phyloP scores from a whole-genome alignment of 2,888 invertebrate genomes.

The Biston betularia region DNA sequence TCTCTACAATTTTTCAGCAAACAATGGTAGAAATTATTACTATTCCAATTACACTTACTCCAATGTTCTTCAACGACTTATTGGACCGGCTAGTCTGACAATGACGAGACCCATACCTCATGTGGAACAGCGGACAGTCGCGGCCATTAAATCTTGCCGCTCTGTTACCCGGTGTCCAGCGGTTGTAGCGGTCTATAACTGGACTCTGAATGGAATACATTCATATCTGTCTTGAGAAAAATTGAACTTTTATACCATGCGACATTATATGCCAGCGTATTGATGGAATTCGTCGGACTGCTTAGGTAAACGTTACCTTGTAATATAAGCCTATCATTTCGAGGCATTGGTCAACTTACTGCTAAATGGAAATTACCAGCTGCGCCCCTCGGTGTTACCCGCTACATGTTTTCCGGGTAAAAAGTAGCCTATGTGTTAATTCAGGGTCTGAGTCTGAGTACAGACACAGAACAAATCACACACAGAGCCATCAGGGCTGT shows the following conservation, averaged over 20 bases:
- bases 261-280: constrained; percentile 35
- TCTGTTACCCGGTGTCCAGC: constrained; percentile 78
- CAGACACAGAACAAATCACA: too few species aligned
- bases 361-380: too few species aligned
- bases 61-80: constrained; percentile 30
- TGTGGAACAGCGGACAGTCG: constrained; percentile 73
- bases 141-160: constrained; percentile 84
- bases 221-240: constrained; percentile 75
- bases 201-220: constrained; percentile 81
- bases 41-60: too few species aligned
- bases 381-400: too few species aligned
- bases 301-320: not conserved
- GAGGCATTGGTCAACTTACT: too few species aligned
- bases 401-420: too few species aligned
- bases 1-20: too few species aligned
- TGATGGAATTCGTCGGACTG: too few species aligned
- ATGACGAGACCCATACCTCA: constrained; percentile 72
- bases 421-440: too few species aligned
- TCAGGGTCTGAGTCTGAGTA: too few species aligned
- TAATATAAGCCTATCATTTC: not conserved
- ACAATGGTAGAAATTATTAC: too few species aligned
- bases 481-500: too few species aligned
- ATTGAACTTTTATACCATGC: constrained; percentile 49
- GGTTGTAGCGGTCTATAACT: constrained; percentile 82
- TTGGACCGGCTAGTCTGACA: constrained; percentile 40